Base-by-base conservation (phyloP, 2,888 invertebrate species). In the Drosophila quasianomalipes region DNA sequence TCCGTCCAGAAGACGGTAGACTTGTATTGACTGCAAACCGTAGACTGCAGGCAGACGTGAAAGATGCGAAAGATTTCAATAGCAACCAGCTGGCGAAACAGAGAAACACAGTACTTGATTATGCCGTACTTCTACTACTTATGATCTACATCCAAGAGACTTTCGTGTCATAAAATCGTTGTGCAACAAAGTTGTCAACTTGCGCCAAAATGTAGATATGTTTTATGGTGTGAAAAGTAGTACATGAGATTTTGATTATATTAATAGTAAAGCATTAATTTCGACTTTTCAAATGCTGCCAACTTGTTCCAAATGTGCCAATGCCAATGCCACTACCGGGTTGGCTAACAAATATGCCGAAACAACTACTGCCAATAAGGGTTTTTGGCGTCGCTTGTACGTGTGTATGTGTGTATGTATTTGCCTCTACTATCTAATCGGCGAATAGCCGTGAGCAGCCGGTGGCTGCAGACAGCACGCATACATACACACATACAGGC, bases 351-450 rank as follows among this genome's bases (percentile, higher is more conserved):
- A 39, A 39, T 19, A 19, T 19, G 39, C 39, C 19, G 7, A 19
- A 39, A 9, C 39, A 39, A 39, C 39, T 39, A 19, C 9, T 39
- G 9, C 19, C 39, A 39, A 39, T 9, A 39, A 39, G 39, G 19
- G 35, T 26, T 54, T 79, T 35, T 52, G 61, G 49, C 65, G 28
- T 16, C 35, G 22, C 22, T 53, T 14, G 35, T 35, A 35, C 35
- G 35, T 35, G 35, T 35, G 14, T 4, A 35, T 39, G 9, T 39
- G 39, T 71, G 37, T 70, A 54, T 68, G 31, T 66, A 57, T 77
- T 72, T 75, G 68, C 70, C 63, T 75, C 35, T 57, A 71, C 83
- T 82, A 77, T 82, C 70, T 81, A 82, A 82, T 81, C 70, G 83
- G 66, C 67, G 63, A 66, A 68, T 70, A 59, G 81, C 81, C 78